Base-by-base conservation (phyloP, 2,888 invertebrate species). In the Hirtodrosophila alboralis region DNA sequence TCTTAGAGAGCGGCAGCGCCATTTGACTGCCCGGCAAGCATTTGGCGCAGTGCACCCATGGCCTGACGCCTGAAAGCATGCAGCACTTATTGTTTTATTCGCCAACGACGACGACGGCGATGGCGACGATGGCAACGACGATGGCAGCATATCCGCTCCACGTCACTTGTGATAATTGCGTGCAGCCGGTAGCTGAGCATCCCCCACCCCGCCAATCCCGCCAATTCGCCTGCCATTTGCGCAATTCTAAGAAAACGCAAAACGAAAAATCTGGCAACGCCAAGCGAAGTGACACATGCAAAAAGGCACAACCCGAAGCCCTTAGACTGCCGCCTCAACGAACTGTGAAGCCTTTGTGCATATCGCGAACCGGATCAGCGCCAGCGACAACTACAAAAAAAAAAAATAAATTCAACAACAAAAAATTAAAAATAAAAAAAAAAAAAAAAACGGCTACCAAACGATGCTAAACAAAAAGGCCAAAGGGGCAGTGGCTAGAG, bases 131-230 rank as follows among this genome's bases (percentile, higher is more conserved):
- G 61, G 34, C 30, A 37, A 27, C 30, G 56, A 54, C 64, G 71
- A 64, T 54, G 65, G 78, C 84, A 77, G 78, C 81, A 81, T 78
- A 83, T 84, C 84, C 83, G 84, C 79, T 76, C 84, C 75, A 83
- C 84, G 83, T 84, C 84, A 83, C 84, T 84, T 83, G 84, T 75
- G 83, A 83, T 83, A 83, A 83, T 83, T 83, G 83, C 83, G 79
- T 74, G 84, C 79, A 74, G 70, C 67, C 80, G 78, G 75, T 74
- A 56, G 54, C 54, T 62, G 61, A 23, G 43, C 33, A 43, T 28
- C 8, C 6, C 14, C 13, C 26, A 9, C n/a, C n/a, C 9, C 0
- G 14, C 10, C 6, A 1, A 8, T 6, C 12, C 14, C 6, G 34
- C 40, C 31, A 21, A 28, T 2, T 4, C 16, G 34, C 28, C 18